phyloP scores from a whole-genome alignment of 2,113 vertebrate genomes.

The Notechis scutatus region DNA sequence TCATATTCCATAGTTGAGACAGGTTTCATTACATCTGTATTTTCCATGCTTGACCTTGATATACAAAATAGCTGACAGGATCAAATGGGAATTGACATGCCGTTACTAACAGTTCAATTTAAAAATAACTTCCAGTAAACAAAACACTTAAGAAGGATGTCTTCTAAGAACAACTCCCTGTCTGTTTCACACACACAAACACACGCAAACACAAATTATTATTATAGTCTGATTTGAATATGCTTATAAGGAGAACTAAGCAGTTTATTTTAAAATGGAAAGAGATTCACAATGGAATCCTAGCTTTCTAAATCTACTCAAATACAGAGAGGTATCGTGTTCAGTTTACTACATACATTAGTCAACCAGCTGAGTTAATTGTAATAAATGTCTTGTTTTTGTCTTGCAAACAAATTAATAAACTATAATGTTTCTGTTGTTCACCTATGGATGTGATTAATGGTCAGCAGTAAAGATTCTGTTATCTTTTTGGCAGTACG shows the following conservation, averaged over 20 bases:
- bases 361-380: conserved; percentile 54
- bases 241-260: conserved; percentile 8
- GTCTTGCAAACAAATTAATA: conserved; percentile 58
- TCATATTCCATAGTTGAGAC: conserved; percentile 1
- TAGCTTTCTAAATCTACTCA: conserved; percentile 44
- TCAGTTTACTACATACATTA: conserved; percentile 51
- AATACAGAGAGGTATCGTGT: conserved; percentile 40
- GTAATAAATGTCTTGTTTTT: conserved; percentile 58
- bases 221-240: not conserved
- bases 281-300: conserved; percentile 30
- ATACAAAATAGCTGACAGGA: conserved; percentile 11
- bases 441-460: conserved; percentile 65
- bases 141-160: conserved; percentile 5
- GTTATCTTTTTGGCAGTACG: conserved; percentile 51
- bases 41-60: not conserved
- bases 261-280: not conserved
- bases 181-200: not conserved
- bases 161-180: not conserved
- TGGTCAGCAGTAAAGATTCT: conserved; percentile 59
- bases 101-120: conserved; percentile 29
- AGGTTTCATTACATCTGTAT: not conserved
- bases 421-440: conserved; percentile 41
- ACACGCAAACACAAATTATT: not conserved
- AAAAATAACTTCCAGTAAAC: conserved; percentile 39
- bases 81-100: conserved; percentile 25